A percentile compares a stretch with the other conserved stretches of the same genome.
Conservation (phyloP, 2,113 vertebrate genomes). For the Thalassoma bifasciatum region DNA sequence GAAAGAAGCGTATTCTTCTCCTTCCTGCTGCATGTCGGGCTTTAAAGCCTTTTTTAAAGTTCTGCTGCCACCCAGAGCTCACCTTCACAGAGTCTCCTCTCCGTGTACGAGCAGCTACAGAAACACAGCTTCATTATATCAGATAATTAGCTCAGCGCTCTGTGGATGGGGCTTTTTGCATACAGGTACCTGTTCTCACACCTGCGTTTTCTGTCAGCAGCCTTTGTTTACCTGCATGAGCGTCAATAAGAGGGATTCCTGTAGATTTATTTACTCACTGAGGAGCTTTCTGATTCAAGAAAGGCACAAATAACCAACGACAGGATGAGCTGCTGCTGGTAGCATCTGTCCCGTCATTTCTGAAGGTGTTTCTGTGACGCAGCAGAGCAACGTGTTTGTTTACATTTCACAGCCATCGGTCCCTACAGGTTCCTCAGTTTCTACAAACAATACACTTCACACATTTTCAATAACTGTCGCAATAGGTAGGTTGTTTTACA, state of each 20-base stretch:
- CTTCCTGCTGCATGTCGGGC: constrained; percentile 50
- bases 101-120: constrained; percentile 26
- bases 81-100: constrained; percentile 24
- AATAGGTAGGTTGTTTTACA: no score
- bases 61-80: constrained; percentile 35
- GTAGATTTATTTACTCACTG: constrained; percentile 9
- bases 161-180: background rate
- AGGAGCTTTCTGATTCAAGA: constrained; percentile 36
- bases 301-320: background rate
- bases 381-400: no score
- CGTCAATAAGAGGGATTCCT: constrained; percentile 32
- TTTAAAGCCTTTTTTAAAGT: constrained; percentile 50
- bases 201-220: background rate
- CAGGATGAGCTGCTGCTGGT: no score
- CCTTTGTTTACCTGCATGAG: constrained; percentile 36
- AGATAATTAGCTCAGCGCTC: constrained; percentile 47
- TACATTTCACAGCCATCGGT: no score
- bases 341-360: no score
- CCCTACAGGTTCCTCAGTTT: no score
- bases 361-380: no score
- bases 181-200: background rate
- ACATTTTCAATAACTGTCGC: no score
- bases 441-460: no score
- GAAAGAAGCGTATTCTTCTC: constrained; percentile 59
- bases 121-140: constrained; percentile 43